Conservation (phyloP, 2,113 vertebrate species). For the Stegastes partitus region DNA sequence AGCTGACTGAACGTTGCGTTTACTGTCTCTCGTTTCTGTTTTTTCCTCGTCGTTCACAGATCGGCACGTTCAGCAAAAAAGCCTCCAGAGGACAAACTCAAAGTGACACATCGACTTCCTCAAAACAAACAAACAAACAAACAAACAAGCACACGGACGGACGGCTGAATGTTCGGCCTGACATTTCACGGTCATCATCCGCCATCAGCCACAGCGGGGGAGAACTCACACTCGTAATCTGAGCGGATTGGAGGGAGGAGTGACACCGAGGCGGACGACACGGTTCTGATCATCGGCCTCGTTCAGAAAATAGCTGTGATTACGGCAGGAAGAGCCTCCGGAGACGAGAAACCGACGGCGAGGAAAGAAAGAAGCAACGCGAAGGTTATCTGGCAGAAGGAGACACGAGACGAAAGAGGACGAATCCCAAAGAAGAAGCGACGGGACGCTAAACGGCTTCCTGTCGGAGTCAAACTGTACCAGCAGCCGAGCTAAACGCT, state of each 20-base stretch:
- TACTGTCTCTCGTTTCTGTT: too few species aligned
- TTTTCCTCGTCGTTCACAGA: background rate
- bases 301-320: constrained; percentile 58
- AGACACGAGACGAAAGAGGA: background rate
- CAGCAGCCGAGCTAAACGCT: constrained; percentile 35
- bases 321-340: constrained; percentile 43
- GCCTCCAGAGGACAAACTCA: constrained; percentile 36
- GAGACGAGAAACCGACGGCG: constrained; percentile 43
- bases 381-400: constrained; percentile 31
- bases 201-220: constrained; percentile 73
- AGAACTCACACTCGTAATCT: constrained; percentile 46
- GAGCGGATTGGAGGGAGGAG: constrained; percentile 46
- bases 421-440: background rate
- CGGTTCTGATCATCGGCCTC: constrained; percentile 52
- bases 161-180: constrained; percentile 51
- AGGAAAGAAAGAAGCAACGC: background rate
- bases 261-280: constrained; percentile 19
- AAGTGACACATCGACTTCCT: constrained; percentile 43
- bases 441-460: constrained; percentile 37
- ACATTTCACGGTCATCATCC: constrained; percentile 80
- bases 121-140: constrained; percentile 14
- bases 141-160: background rate
- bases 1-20: too few species aligned
- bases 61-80: constrained; percentile 4
- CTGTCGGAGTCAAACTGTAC: constrained; percentile 62